These are phyloP conservation scores for Drosophila antonietae DNA, from an alignment of 2,888 invertebrate species.

Conservation along the genomic window DNA sequence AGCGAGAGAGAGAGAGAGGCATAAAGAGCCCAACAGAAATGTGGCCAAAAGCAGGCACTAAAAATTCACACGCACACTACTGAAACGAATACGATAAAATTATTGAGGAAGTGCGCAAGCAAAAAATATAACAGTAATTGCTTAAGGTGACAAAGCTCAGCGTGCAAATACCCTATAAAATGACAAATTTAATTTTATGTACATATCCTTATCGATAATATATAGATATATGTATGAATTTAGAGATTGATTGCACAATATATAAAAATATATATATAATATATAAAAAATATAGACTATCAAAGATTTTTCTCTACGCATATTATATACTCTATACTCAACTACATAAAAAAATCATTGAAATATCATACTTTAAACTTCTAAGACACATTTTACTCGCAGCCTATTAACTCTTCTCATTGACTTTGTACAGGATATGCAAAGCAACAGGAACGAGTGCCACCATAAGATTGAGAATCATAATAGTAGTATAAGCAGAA, in stretches of 20 bases:
- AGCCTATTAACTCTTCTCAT: too few relatives aligned
- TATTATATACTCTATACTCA: too few relatives aligned
- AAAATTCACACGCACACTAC: conserved; percentile 68
- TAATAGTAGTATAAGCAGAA: conserved; percentile 12
- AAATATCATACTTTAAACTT: background rate
- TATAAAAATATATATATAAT: too few relatives aligned
- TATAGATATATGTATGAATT: background rate
- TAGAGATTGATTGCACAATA: too few relatives aligned
- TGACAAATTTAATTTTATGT: background rate
- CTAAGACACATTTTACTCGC: background rate
- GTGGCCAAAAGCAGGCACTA: conserved; percentile 75
- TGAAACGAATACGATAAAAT: conserved; percentile 75
- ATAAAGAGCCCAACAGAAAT: conserved; percentile 51
- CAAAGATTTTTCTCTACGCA: too few relatives aligned
- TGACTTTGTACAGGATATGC: background rate
- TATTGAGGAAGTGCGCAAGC: conserved; percentile 77
- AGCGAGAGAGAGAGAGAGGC: conserved; percentile 4
- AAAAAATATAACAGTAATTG: conserved; percentile 19
- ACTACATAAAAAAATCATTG: background rate
- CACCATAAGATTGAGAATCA: background rate
- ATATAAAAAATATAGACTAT: too few relatives aligned
- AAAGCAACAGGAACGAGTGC: conserved; percentile 58
- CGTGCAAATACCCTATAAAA: conserved; percentile 1
- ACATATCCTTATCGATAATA: background rate
- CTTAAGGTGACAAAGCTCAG: too few relatives aligned